Percentiles rank a stretch among this genome's conserved stretches.
phyloP scores from a whole-genome alignment of 64 coral and sea anemone genomes.

The Hydrozoanthus tunicans region DNA sequence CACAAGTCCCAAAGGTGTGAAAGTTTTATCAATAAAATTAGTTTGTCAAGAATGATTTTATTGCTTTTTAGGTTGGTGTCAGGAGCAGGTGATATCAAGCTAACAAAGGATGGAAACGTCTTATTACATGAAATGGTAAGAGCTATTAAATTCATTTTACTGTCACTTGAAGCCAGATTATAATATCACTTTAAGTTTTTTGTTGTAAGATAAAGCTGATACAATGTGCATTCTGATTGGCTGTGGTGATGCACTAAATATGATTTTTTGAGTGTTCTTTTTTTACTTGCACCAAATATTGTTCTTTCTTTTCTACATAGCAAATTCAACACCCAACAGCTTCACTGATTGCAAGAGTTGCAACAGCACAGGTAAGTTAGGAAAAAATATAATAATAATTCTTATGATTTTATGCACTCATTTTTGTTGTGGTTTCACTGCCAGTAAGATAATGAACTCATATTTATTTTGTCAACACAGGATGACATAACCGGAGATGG shows the following conservation, averaged over 20 bases:
- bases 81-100: slow-evolving; percentile 97
- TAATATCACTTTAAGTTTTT: too few species aligned
- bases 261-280: background rate
- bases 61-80: slow-evolving; percentile 85
- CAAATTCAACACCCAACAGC: slow-evolving; percentile 99
- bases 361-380: slow-evolving; percentile 86
- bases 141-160: background rate
- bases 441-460: background rate
- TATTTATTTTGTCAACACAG: slow-evolving; percentile 37
- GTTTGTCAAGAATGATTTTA: background rate
- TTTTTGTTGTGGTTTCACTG: background rate
- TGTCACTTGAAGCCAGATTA: background rate
- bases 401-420: background rate
- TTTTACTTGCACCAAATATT: background rate
- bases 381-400: background rate
- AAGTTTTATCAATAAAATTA: too few species aligned
- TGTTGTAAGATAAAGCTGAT: too few species aligned
- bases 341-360: slow-evolving; percentile 97
- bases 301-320: slow-evolving; percentile 30
- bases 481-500: slow-evolving; percentile 99
- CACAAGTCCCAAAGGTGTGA: too few species aligned
- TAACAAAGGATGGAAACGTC: slow-evolving; percentile 99
- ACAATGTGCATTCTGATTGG: background rate
- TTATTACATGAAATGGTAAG: slow-evolving; percentile 98
- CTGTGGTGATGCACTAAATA: background rate